phyloP scores from a whole-genome alignment of 2,888 invertebrate genomes.

The Disparrhopalites patrizii region DNA sequence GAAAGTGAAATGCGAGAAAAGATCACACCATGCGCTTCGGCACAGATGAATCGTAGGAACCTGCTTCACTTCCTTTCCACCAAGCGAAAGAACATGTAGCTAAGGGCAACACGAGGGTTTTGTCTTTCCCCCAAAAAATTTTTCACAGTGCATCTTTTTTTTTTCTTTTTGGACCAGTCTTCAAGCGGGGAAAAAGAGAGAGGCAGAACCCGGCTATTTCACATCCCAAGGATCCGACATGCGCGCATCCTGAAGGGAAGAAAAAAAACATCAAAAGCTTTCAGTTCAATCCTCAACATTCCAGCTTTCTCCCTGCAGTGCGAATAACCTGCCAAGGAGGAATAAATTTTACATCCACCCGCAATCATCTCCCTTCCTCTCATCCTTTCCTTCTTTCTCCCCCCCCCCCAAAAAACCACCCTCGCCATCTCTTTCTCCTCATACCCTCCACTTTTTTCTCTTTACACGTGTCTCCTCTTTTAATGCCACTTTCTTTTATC shows the following conservation, averaged over 20 bases:
- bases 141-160: too few species aligned
- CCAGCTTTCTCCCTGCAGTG: conserved; percentile 27
- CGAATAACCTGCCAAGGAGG: conserved; percentile 17
- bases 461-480: neutral
- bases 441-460: neutral
- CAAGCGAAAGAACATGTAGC: conserved; percentile 25
- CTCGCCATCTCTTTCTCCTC: neutral
- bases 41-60: conserved; percentile 16
- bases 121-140: conserved; percentile 16
- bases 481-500: too few species aligned
- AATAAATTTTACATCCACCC: conserved; percentile 23
- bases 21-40: conserved; percentile 24
- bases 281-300: conserved; percentile 21
- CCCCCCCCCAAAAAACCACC: neutral
- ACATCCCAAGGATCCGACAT: conserved; percentile 22
- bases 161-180: neutral
- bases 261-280: conserved; percentile 11
- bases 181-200: neutral
- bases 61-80: conserved; percentile 14
- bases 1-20: conserved; percentile 24
- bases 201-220: conserved; percentile 16
- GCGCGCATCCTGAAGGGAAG: conserved; percentile 16
- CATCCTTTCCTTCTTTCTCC: neutral
- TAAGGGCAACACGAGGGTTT: conserved; percentile 33
- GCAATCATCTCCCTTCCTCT: conserved; percentile 15